Conservation (phyloP, 2,797 vertebrate genomes). For the Microctenopoma lineatum region DNA sequence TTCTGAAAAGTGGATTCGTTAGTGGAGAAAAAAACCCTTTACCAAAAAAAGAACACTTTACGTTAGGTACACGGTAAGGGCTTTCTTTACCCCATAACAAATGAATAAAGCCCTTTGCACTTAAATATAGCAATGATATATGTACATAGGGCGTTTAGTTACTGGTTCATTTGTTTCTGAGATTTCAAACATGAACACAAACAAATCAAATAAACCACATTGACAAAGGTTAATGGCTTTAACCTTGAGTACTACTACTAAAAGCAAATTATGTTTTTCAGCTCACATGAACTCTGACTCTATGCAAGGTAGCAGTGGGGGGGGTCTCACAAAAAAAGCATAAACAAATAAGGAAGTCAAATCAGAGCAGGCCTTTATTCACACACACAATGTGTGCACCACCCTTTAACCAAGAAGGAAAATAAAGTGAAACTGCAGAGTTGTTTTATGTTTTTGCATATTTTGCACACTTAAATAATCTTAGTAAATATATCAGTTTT, state of each 20-base stretch:
- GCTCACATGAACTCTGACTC: neutral
- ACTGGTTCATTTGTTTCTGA: neutral
- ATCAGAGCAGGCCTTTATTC: neutral
- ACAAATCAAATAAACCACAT: neutral
- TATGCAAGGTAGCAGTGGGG: neutral
- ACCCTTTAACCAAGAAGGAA: neutral
- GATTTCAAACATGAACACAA: neutral
- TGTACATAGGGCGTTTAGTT: neutral
- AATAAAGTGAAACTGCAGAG: too few relatives aligned
- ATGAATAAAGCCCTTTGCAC: neutral
- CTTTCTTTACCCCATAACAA: constrained; percentile 6
- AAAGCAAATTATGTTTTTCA: neutral
- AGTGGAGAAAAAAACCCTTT: constrained; percentile 46
- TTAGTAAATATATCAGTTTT: too few relatives aligned
- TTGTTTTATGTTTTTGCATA: too few relatives aligned
- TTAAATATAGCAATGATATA: constrained; percentile 2
- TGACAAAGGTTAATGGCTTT: neutral
- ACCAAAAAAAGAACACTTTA: neutral
- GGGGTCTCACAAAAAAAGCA: fast-evolving
- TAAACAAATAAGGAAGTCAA: neutral
- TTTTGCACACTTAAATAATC: too few relatives aligned
- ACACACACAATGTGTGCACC: neutral
- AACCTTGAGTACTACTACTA: neutral
- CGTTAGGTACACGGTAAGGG: constrained; percentile 13
- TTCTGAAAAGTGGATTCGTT: constrained; percentile 82